Evolutionary conservation across 2,797 vertebrate genomes (phyloP).

Genomic region (Heliangelus exortis): DNA sequence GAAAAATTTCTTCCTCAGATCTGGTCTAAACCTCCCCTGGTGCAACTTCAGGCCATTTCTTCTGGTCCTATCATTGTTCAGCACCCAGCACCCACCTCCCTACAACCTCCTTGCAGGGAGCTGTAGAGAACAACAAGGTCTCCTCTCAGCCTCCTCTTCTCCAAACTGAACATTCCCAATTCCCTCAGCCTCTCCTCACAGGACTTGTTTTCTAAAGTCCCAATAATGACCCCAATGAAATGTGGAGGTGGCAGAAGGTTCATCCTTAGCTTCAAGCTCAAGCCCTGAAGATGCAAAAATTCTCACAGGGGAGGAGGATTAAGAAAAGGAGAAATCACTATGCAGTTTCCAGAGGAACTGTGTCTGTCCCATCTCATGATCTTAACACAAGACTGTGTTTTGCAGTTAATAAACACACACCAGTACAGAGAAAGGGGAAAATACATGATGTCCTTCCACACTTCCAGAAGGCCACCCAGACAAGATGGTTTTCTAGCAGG

Average conservation of each 20-base stretch:
- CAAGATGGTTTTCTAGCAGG: not conserved
- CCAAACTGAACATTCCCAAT: too few relatives aligned
- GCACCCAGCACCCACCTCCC: too few relatives aligned
- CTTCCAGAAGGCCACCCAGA: not conserved
- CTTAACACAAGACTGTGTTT: not conserved
- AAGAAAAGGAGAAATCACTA: not conserved
- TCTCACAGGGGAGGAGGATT: not conserved
- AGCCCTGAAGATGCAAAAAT: not conserved
- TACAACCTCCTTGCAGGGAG: too few relatives aligned
- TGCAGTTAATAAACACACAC: not conserved
- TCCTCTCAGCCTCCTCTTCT: too few relatives aligned
- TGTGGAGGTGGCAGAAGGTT: not conserved
- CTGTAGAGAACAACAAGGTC: too few relatives aligned
- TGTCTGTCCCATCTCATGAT: not conserved
- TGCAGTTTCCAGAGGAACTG: accelerated
- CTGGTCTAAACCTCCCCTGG: too few relatives aligned
- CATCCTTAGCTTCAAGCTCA: not conserved
- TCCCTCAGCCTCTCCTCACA: too few relatives aligned
- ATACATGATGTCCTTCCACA: not conserved
- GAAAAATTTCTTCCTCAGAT: too few relatives aligned
- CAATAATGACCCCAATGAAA: not conserved
- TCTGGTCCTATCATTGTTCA: too few relatives aligned
- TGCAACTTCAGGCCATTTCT: too few relatives aligned
- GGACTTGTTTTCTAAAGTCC: not conserved
- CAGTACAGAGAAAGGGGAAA: not conserved